Evolutionary conservation across 1,140 invertebrate genomes (phyloP).

Genomic region (Rhizoglyphus robini): DNA sequence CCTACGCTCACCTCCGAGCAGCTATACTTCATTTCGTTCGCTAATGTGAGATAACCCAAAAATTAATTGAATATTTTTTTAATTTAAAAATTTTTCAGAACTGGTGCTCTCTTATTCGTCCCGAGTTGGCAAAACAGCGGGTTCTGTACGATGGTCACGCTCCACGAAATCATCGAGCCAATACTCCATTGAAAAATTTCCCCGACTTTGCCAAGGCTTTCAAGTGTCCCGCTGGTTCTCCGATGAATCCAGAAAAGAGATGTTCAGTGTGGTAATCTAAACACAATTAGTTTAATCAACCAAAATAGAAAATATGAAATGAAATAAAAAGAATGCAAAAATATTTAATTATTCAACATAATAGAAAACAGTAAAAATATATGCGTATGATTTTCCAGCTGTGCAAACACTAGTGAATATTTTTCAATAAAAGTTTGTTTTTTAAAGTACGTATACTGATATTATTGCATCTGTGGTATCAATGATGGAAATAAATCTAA

Average conservation of each 20-base stretch:
- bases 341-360: no score
- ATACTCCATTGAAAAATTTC: conserved; percentile 46
- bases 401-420: no score
- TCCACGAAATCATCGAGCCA: conserved; percentile 33
- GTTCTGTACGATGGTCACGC: conserved; percentile 27
- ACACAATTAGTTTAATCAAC: no score
- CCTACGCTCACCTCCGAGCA: conserved; percentile 21
- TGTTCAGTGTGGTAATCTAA: conserved; percentile 45
- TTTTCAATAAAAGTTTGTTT: no score
- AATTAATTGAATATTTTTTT: no score
- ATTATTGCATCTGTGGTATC: no score
- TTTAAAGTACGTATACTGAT: no score
- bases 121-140: conserved; percentile 27
- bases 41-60: conserved; percentile 23
- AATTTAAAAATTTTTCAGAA: conserved; percentile 20
- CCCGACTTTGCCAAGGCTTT: conserved; percentile 41
- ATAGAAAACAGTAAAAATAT: no score
- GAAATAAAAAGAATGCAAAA: no score
- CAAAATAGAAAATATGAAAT: no score
- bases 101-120: conserved; percentile 28
- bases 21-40: conserved; percentile 25
- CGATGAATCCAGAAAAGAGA: conserved; percentile 46
- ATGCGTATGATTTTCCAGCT: no score
- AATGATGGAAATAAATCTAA: no score
- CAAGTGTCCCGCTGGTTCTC: conserved; percentile 37